phyloP scores from a whole-genome alignment of 2,797 vertebrate species.

The Chrysocyon brachyurus region DNA sequence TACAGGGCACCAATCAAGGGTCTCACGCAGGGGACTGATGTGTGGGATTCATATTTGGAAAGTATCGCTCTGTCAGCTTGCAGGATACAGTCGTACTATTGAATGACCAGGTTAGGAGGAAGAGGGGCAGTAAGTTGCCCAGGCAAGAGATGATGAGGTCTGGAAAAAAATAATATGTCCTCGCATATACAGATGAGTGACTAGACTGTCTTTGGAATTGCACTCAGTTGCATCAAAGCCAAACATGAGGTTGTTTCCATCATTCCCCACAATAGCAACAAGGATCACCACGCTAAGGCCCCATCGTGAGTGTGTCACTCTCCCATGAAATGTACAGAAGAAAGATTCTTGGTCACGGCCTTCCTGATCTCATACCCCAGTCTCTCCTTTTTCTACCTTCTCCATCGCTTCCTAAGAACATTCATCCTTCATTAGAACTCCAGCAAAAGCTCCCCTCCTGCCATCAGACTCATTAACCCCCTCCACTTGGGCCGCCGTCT shows the following conservation, averaged over 20 bases:
- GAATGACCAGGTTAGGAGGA: background rate
- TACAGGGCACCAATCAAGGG: background rate
- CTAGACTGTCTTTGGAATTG: background rate
- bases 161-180: background rate
- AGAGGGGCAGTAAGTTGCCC: background rate
- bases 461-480: background rate
- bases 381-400: background rate
- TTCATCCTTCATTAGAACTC: background rate
- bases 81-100: too few relatives aligned
- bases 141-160: background rate
- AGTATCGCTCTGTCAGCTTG: background rate
- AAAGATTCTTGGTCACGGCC: background rate
- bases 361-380: background rate
- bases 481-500: background rate
- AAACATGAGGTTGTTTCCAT: background rate
- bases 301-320: background rate
- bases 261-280: background rate
- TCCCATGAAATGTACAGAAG: background rate
- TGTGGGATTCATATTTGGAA: background rate
- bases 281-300: background rate
- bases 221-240: background rate
- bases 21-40: background rate
- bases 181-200: too few relatives aligned
- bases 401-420: background rate
- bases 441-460: background rate